Percentiles rank a stretch among this genome's conserved stretches.
These are phyloP conservation scores for Choristoneura rosaceana DNA, from an alignment of 2,888 invertebrate species.

Conservation along the genomic window DNA sequence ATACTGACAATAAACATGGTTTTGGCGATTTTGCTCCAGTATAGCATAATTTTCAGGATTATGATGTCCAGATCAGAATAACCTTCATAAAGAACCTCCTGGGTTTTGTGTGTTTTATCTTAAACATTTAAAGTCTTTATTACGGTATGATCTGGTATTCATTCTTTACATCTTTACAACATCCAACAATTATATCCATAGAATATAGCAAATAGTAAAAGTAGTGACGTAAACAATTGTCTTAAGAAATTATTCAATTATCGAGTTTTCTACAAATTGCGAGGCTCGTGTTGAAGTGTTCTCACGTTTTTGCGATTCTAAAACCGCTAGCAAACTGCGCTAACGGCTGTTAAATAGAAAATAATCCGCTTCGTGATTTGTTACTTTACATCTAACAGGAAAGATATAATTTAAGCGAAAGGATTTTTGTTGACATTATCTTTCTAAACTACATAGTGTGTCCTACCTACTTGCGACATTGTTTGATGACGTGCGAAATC, in stretches of 20 bases:
- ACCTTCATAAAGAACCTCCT: too few species aligned
- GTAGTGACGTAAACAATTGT: conserved; percentile 41
- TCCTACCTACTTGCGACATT: not conserved
- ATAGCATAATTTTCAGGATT: too few species aligned
- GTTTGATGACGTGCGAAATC: not conserved
- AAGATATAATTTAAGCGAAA: not conserved
- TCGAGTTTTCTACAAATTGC: conserved; percentile 41
- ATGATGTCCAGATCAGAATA: too few species aligned
- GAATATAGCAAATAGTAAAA: conserved; percentile 30
- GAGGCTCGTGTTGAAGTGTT: not conserved
- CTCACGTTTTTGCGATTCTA: conserved; percentile 42
- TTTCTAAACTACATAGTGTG: not conserved
- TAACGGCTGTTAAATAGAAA: conserved; percentile 33
- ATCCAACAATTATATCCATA: not conserved
- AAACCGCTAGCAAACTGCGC: conserved; percentile 36
- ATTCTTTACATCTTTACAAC: too few species aligned
- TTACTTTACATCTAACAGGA: conserved; percentile 21
- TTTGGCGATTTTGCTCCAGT: too few species aligned
- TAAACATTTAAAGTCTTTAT: too few species aligned
- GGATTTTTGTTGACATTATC: conserved; percentile 8
- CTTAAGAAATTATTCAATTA: conserved; percentile 37
- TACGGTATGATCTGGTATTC: too few species aligned
- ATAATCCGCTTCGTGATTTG: conserved; percentile 25
- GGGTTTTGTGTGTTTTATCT: too few species aligned
- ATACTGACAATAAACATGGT: too few species aligned